Base-by-base conservation (phyloP, 37 sponge, comb jelly and placozoan genomes). In the Crambe crambe region DNA sequence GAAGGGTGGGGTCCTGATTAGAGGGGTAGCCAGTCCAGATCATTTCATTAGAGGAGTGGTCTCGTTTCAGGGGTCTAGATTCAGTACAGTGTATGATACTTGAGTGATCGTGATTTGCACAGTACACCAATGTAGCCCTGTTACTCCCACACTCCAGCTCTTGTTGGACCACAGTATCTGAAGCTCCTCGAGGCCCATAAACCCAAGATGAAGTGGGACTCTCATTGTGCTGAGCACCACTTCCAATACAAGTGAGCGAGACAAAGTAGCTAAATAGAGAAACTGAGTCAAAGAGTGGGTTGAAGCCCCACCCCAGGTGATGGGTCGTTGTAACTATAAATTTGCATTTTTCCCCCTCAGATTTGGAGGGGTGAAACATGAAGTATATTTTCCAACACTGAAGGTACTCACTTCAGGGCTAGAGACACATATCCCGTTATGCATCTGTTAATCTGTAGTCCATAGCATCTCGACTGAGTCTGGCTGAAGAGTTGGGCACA, bases 121-220 rank as follows among this genome's bases (percentile, higher is more conserved):
- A n/a, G n/a, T n/a, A n/a, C n/a, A n/a, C n/a, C n/a, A n/a, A n/a
- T n/a, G n/a, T n/a, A n/a, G n/a, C n/a, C n/a, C n/a, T n/a, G n/a
- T n/a, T n/a, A n/a, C n/a, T n/a, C n/a, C n/a, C n/a, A n/a, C n/a
- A n/a, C n/a, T n/a, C n/a, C n/a, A 76, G 76, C 60, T 36, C 2
- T 79, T 20, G 35, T 67, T 26, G 79, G 69, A 18, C 38, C 32
- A 34, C 85, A 93, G 51, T 96, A 93, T 66, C 58, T 99, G 64
- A 93, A 94, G 21, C 43, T 92, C 18, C 84, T 99, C 30, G 77
- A 77, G 18, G 64, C 92, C 54, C 83, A 91, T 56, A 94, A 96
- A 43, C 97, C 99, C 29, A 90, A 92, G 44, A 35, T 99, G 65
- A 73, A 87, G 56, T 99, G 99, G 99, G 93, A 99, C 60, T 76